These are phyloP conservation scores for Reticulitermes speratus DNA, from an alignment of 1,140 invertebrate species.

Conservation along the genomic window DNA sequence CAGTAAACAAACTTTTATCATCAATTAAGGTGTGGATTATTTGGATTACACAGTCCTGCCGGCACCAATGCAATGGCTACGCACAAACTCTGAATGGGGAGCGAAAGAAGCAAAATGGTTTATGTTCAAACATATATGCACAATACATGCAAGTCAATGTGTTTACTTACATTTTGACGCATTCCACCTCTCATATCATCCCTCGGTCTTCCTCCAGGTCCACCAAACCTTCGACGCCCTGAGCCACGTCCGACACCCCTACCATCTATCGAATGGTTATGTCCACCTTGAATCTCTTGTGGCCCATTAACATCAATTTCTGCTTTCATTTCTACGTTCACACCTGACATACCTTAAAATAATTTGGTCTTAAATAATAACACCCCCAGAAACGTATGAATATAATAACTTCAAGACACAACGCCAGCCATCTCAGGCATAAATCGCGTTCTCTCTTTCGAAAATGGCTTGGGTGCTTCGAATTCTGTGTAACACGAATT, in stretches of 20 bases:
- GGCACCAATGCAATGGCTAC: too few species aligned
- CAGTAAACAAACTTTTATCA: too few species aligned
- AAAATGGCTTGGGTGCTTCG: not conserved
- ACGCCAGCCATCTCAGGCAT: not conserved
- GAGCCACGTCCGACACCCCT: not conserved
- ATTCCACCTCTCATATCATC: slow-evolving; percentile 1
- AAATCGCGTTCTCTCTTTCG: not conserved
- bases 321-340: not conserved
- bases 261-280: not conserved
- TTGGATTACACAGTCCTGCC: too few species aligned
- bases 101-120: too few species aligned
- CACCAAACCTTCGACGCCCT: not conserved
- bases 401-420: too few species aligned
- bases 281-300: not conserved
- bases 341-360: not conserved
- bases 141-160: not conserved
- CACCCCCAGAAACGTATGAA: too few species aligned
- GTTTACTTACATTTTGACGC: not conserved
- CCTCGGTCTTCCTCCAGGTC: not conserved
- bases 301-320: not conserved
- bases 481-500: not conserved
- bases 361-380: not conserved
- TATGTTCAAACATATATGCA: not conserved
- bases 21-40: too few species aligned
- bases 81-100: too few species aligned